Evolutionary conservation across 2,888 invertebrate species (phyloP), one percentile per base, ranked within the genome.

Genomic region (Rutpela maculata): DNA sequence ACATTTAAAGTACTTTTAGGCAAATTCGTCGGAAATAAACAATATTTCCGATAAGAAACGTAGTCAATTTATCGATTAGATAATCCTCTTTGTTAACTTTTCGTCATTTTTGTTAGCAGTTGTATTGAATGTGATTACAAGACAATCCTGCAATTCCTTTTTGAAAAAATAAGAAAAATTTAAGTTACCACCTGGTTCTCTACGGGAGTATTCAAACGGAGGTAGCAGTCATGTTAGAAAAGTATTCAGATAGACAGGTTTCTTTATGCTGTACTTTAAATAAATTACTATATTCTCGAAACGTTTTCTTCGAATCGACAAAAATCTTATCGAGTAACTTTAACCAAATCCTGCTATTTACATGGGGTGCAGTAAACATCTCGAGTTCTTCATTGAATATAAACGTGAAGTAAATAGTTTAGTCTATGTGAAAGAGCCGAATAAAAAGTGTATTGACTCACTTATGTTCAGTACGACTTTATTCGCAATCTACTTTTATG

Each of bases 301-400:
- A 38, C 4, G 70, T 18, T 38, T 50, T 70, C 59, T 38, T 38
- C 60, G 12, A 43, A 43, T 70, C 59, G 50, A 35, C 43, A n/a
- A 43, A 59, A 50, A 60, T 60, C 60, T n/a, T 38, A 50, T 70
- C 43, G 38, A n/a, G 50, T n/a, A 50, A 43, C 19, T 70, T 60
- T 70, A 70, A 70, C 60, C 70, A 70, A 70, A 59, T 50, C 59
- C 57, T 43, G 43, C 60, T 70, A 70, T 60, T 70, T 59, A 70
- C 70, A 56, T 70, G 59, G 70, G 31, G 70, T 43, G 19, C 38
- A 38, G 70, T 70, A 70, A 70, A 70, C 70, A 70, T 70, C 70
- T 70, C 11, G 60, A 59, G 22, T 50, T 38, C 43, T 60, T 60
- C 60, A 60, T 69, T 70, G 70, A 70, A 70, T 70, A 70, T 70